Evolutionary conservation across 1,140 invertebrate genomes (phyloP), one percentile per base, ranked within the genome.

Genomic region (Orchestia grillus): DNA sequence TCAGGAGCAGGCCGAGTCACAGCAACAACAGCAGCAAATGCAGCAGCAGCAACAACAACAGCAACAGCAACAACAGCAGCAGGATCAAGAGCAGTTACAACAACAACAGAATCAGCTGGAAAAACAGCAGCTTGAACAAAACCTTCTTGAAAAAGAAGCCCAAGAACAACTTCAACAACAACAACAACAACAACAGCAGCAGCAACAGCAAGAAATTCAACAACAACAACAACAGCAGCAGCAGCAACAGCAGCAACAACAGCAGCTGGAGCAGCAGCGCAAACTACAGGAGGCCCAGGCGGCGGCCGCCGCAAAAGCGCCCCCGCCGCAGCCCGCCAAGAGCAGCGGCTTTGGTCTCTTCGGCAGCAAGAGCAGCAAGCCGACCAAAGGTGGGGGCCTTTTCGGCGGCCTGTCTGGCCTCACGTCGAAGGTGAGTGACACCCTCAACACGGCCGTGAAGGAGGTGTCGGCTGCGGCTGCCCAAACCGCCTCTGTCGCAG

Each of bases 261-360:
- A 47, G 44, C 92, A 94, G 16, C 92, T 47, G 44, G 15, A 45
- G 44, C 15, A 94, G 44, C 44, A 91, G 44, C 87, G 92, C 1
- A 28, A 11, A 47, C 11, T 19, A 43, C 40, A 47, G 43, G 77
- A 96, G 40, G 62, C 53, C 98, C 98, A 96, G 98, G 98, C 96
- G 36, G 43, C 92, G 4, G 92, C 92, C 3, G 92, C 92, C 40
- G 36, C 92, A 4, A 94, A 94, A 94, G 43, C 43, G 43, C 88
- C 88, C 44, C 88, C 88, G 41, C 88, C 88, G 41, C 92, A 94
- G 44, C 92, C 92, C 43, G 44, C 92, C 92, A 94, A 45, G 44
- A 91, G 88, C 88, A 96, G 97, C 96, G 98, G 98, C 53, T 96
- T 98, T 53, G 98, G 98, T 96, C 98, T 98, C 94, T 98, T 98